Base-by-base conservation (phyloP, 2,113 vertebrate genomes). In the Oncorhynchus mykiss region DNA sequence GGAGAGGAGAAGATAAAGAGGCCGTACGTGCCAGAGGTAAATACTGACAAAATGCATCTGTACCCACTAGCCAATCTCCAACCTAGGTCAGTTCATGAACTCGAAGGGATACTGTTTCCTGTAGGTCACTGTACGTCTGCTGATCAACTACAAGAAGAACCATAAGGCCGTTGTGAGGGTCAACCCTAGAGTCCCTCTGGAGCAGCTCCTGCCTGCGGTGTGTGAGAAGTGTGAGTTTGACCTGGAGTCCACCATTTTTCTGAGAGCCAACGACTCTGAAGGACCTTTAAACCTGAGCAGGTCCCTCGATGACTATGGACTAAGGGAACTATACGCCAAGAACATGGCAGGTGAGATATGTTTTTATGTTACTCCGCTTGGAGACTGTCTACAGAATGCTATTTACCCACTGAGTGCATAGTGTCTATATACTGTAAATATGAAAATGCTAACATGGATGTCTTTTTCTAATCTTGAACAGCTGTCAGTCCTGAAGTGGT, bases 181-280 rank as follows among this genome's bases (percentile, higher is more conserved):
- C 75, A 96, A 90, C 79, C 97, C 98, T 2, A 92, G 93, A 24
- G 84, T 93, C 24, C 91, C 96, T 0, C 94, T 99, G 54, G 89
- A 93, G 87, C 91, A 91, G 8, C 92, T 98, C 67, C 70, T 93
- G 71, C 93, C 94, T 0, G 67, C 83, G 11, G 94, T 99, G 71
- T 95, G 95, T 72, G 94, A 93, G 73, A 99, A 99, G 89, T 99
- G 98, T 82, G 97, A 99, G 81, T 95, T 97, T 77, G 85, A 95
- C 80, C 90, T 92, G 0, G 86, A 85, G 5, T 91, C 92, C 0
- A 97, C 96, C 0, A 2, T 96, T 16, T 67, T 99, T 1, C 73
- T 97, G 78, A 94, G 93, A 84, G 94, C 95, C 75, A 87, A 88
- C 48, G 91, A 91, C 54, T 96, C 94, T 73, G 84, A 88, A 66